Evolutionary conservation across 2,888 invertebrate species (phyloP).

Genomic region (Abrostola tripartita): DNA sequence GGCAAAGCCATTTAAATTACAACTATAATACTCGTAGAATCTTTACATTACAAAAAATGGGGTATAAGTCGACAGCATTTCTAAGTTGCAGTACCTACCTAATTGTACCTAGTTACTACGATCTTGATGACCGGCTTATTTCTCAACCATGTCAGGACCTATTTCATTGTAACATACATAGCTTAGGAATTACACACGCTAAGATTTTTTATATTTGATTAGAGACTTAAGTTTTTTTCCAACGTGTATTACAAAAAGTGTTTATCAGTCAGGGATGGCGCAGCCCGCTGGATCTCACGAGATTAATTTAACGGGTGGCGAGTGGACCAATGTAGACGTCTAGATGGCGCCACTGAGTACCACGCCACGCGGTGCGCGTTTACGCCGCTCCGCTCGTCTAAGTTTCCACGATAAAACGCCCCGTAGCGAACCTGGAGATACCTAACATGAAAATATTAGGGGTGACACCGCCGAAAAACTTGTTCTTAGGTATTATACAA

Average conservation of each 20-base stretch:
- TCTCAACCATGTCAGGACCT: too few relatives aligned
- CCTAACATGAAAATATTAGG: conserved; percentile 22
- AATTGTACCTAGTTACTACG: too few relatives aligned
- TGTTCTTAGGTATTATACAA: too few relatives aligned
- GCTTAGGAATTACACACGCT: too few relatives aligned
- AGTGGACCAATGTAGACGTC: conserved; percentile 85
- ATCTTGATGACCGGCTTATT: too few relatives aligned
- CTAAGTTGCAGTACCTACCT: too few relatives aligned
- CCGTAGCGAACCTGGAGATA: conserved; percentile 40
- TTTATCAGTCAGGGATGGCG: conserved; percentile 51
- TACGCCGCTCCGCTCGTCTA: conserved; percentile 58
- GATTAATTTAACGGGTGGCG: conserved; percentile 79
- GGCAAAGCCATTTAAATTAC: too few relatives aligned
- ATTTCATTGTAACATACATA: too few relatives aligned
- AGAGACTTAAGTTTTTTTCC: not conserved
- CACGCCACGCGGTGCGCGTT: conserved; percentile 71
- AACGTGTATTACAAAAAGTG: conserved; percentile 49
- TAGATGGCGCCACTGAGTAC: conserved; percentile 83
- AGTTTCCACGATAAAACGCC: conserved; percentile 73
- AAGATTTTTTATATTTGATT: not conserved
- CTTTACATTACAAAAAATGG: too few relatives aligned
- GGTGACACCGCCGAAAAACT: not conserved
- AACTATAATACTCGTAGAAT: too few relatives aligned
- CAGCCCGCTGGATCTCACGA: conserved; percentile 66
- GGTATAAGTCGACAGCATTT: too few relatives aligned